Percentiles rank a stretch among this genome's conserved stretches.
These are phyloP conservation scores for Presbytis comata DNA, from an alignment of 2,797 vertebrate genomes.

Conservation along the genomic window DNA sequence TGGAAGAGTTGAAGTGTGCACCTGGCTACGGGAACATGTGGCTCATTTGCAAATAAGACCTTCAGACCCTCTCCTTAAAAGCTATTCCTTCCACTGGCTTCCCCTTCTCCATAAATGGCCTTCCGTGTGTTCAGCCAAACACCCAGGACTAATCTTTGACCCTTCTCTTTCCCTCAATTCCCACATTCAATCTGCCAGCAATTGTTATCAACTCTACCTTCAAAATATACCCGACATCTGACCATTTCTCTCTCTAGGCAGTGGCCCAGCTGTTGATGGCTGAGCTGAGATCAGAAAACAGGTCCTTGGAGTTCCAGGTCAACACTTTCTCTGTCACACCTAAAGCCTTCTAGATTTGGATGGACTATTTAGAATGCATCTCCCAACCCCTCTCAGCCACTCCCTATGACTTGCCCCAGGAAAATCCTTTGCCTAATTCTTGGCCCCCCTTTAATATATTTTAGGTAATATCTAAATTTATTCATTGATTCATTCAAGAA, in stretches of 20 bases:
- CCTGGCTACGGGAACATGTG: background rate
- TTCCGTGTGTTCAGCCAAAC: background rate
- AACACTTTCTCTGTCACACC: background rate
- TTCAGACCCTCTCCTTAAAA: background rate
- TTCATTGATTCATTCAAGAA: slow-evolving; percentile 24
- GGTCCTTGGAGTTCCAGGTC: background rate
- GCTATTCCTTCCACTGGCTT: background rate
- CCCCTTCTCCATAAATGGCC: background rate
- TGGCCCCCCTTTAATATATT: background rate
- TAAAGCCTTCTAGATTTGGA: background rate
- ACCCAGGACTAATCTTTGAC: background rate
- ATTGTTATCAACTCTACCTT: background rate
- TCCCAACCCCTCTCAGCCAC: background rate
- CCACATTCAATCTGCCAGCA: background rate
- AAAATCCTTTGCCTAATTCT: background rate
- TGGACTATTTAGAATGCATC: background rate
- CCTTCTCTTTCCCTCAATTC: background rate
- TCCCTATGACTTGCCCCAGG: background rate
- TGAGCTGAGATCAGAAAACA: background rate
- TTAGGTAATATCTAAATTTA: background rate
- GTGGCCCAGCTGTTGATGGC: background rate
- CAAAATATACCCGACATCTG: background rate
- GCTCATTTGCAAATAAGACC: background rate
- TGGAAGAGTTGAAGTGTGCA: background rate
- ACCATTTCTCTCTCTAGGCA: background rate